Percentiles rank a stretch among this genome's conserved stretches.
phyloP scores from a whole-genome alignment of 2,113 vertebrate genomes.

The Merops nubicus region DNA sequence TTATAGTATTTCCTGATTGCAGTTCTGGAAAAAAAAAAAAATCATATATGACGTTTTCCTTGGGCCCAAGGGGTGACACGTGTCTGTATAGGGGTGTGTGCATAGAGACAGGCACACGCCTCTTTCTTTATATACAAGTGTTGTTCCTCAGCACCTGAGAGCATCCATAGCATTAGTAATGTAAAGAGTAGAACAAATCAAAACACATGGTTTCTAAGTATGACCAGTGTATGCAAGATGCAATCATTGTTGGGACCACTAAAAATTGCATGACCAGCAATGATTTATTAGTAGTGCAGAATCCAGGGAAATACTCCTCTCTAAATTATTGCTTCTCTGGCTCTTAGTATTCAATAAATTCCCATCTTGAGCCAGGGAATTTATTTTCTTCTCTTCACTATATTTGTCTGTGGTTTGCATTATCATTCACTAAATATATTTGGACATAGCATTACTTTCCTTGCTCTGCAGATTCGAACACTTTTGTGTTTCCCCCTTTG shows the following conservation, averaged over 20 bases:
- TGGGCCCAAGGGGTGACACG: fast-evolving
- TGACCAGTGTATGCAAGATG: neutral
- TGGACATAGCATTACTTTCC: slow-evolving; percentile 1
- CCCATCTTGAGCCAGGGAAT: slow-evolving; percentile 43
- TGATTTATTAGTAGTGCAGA: slow-evolving; percentile 59
- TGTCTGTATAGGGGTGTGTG: neutral
- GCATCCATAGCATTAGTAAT: neutral
- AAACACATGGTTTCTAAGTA: neutral
- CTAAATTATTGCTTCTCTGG: slow-evolving; percentile 54
- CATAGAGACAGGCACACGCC: neutral
- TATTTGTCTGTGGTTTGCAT: slow-evolving; percentile 49
- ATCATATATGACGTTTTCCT: neutral
- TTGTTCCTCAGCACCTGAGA: neutral
- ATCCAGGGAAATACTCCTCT: slow-evolving; percentile 61
- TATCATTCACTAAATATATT: slow-evolving; percentile 43
- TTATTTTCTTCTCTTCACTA: slow-evolving; percentile 39
- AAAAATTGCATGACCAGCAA: slow-evolving; percentile 27
- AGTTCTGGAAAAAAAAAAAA: neutral
- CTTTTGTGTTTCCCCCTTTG: neutral
- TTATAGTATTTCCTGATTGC: neutral
- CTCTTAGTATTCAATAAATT: slow-evolving; percentile 53
- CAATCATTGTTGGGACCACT: slow-evolving; percentile 34
- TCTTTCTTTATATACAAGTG: neutral
- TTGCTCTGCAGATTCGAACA: neutral
- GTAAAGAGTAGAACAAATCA: neutral